Conservation (phyloP, 2,113 vertebrate species). For the Ellobius talpinus region DNA sequence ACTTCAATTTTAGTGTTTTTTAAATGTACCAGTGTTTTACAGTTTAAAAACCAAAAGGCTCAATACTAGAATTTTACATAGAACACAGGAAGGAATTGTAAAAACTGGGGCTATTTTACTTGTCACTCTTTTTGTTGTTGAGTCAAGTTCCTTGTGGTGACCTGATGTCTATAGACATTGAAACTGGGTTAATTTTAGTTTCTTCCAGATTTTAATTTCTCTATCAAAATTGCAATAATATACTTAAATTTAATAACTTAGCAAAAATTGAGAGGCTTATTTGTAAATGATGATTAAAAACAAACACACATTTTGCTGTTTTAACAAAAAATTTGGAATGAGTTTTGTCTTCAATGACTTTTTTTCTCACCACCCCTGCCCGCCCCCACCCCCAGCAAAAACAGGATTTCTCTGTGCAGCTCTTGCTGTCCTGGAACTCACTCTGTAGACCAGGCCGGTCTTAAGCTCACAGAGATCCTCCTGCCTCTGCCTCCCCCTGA, state of each 20-base stretch:
- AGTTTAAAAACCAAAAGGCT: background rate
- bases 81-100: background rate
- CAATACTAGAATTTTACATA: background rate
- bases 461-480: too few species aligned
- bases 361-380: too few species aligned
- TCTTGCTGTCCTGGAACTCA: too few species aligned
- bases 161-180: background rate
- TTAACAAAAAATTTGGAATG: too few species aligned
- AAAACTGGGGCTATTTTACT: background rate
- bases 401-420: too few species aligned
- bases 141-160: background rate
- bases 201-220: background rate
- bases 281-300: background rate
- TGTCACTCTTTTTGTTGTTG: background rate
- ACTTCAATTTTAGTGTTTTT: background rate
- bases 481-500: too few species aligned
- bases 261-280: background rate
- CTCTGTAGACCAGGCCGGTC: too few species aligned
- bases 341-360: too few species aligned
- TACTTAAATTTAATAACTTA: background rate
- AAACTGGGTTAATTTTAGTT: background rate
- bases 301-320: background rate
- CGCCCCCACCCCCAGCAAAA: too few species aligned
- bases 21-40: background rate
- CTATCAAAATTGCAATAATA: background rate